A percentile compares a stretch with the other conserved stretches of the same genome.
These are phyloP conservation scores for Dyspetes luteomarginatus DNA, from an alignment of 2,888 invertebrate species.

Conservation along the genomic window DNA sequence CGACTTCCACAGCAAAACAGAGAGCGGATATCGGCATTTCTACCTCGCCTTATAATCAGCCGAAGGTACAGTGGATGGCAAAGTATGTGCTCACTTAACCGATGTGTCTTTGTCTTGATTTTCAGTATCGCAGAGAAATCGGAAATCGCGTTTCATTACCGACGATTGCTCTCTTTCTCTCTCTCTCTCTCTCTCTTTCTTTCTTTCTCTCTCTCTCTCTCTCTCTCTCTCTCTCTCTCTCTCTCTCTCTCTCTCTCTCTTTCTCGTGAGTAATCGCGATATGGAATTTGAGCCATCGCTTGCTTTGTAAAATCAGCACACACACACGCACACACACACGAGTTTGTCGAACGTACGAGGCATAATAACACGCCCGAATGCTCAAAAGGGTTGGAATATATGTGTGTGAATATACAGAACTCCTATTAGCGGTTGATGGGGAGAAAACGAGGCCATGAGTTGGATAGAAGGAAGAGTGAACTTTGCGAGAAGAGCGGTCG, in stretches of 20 bases:
- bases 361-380: constrained; percentile 39
- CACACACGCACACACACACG: too few relatives aligned
- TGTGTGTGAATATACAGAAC: constrained; percentile 4
- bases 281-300: background rate
- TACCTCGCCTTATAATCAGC: background rate
- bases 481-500: constrained; percentile 20
- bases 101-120: constrained; percentile 30
- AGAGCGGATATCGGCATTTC: background rate
- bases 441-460: constrained; percentile 11
- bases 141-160: constrained; percentile 28
- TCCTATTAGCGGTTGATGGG: constrained; percentile 19
- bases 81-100: constrained; percentile 12
- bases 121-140: constrained; percentile 26
- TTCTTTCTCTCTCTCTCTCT: too few relatives aligned
- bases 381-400: constrained; percentile 27
- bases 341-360: constrained; percentile 43
- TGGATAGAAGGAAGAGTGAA: constrained; percentile 33
- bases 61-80: background rate
- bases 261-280: background rate
- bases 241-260: too few relatives aligned
- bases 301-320: background rate
- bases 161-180: constrained; percentile 43
- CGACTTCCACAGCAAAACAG: background rate
- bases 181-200: too few relatives aligned
- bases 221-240: too few relatives aligned